These are phyloP conservation scores for Neodontobutis hainanensis DNA, from an alignment of 2,113 vertebrate genomes.

Conservation along the genomic window DNA sequence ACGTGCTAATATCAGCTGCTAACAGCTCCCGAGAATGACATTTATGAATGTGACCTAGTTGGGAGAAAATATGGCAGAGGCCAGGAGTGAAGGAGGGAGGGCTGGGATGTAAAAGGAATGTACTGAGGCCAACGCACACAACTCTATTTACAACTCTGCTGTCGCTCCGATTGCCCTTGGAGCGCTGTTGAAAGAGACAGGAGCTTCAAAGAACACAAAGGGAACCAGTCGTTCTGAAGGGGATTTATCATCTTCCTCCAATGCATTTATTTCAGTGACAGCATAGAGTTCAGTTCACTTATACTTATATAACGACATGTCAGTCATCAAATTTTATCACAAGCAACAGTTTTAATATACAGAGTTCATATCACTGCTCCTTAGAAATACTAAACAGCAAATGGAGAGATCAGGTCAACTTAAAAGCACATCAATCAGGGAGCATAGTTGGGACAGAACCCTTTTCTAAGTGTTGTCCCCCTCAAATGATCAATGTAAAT, in stretches of 20 bases:
- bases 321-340: too few species aligned
- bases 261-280: slow-evolving; percentile 48
- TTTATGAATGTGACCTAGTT: slow-evolving; percentile 55
- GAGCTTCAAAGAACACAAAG: slow-evolving; percentile 30
- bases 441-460: too few species aligned
- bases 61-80: slow-evolving; percentile 50
- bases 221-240: slow-evolving; percentile 29
- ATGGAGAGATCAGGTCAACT: too few species aligned
- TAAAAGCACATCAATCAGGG: too few species aligned
- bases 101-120: slow-evolving; percentile 16
- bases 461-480: too few species aligned
- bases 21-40: slow-evolving; percentile 41
- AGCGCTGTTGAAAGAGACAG: slow-evolving; percentile 31
- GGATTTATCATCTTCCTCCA: slow-evolving; percentile 35
- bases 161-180: slow-evolving; percentile 22
- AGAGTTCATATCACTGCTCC: too few species aligned
- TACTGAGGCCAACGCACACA: slow-evolving; percentile 2
- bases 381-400: too few species aligned
- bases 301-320: slow-evolving; percentile 7
- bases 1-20: slow-evolving; percentile 31
- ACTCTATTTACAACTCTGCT: slow-evolving; percentile 23
- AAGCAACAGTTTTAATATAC: background rate
- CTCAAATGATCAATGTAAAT: too few species aligned
- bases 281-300: slow-evolving; percentile 3
- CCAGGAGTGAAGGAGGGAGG: slow-evolving; percentile 9